Percentiles rank a stretch among this genome's conserved stretches.
These are phyloP conservation scores for Onthophagus sagittarius DNA, from an alignment of 2,888 invertebrate species.

Conservation along the genomic window DNA sequence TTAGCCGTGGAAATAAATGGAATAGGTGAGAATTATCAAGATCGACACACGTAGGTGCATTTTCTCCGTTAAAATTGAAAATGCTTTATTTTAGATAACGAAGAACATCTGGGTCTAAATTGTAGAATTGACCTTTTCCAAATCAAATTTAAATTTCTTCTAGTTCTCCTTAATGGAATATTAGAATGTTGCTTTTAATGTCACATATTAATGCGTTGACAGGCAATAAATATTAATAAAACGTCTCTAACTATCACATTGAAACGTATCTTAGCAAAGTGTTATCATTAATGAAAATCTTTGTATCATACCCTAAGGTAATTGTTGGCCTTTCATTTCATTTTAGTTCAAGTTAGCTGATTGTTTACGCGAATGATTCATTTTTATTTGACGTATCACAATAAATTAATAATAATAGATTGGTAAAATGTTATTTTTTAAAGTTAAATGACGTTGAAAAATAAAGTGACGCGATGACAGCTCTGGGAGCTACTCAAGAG, in stretches of 20 bases:
- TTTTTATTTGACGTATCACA: too few relatives aligned
- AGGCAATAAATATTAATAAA: background rate
- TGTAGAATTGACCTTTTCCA: too few relatives aligned
- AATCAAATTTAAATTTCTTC: too few relatives aligned
- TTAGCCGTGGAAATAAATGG: constrained; percentile 21
- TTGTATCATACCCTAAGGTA: background rate
- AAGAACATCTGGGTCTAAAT: background rate
- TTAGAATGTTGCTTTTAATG: background rate
- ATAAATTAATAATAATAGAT: too few relatives aligned
- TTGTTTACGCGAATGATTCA: too few relatives aligned
- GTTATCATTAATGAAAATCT: background rate
- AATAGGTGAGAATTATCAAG: constrained; percentile 12
- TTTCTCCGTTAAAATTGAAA: background rate
- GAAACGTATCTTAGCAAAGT: background rate
- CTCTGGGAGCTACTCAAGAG: background rate
- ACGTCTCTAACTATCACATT: background rate
- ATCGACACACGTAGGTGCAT: background rate
- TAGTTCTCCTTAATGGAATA: too few relatives aligned
- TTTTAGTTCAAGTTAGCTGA: background rate
- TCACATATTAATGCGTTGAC: background rate
- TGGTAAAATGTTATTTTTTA: too few relatives aligned
- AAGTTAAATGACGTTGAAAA: too few relatives aligned
- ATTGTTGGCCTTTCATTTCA: background rate
- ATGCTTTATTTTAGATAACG: background rate
- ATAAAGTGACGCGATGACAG: background rate